Evolutionary conservation across 2,797 vertebrate genomes (phyloP), one percentile per base, ranked within the genome.

Genomic region (Spinibarbus caldwelli): DNA sequence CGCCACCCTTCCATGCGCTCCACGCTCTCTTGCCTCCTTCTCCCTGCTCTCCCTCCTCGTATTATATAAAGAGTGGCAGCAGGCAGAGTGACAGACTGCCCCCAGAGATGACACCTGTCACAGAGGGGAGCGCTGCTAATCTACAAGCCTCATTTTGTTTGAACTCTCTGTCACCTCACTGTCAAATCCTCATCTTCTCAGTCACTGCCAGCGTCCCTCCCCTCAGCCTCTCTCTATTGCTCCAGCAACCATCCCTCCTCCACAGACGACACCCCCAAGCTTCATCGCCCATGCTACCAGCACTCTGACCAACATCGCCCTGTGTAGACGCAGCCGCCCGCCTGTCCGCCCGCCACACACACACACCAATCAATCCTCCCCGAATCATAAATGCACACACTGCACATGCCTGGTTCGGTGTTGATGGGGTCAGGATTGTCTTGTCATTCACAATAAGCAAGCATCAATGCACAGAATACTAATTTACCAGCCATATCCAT

Each of bases 101-200:
- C 98, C 96, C 95, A 95, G 97, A 98, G 98, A 97, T 98, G 97
- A 97, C 97, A 98, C 96, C 97, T 98, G 97, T 98, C 97, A 98
- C 96, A 93, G 95, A 95, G 95, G 96, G 96, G 97, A 97, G 96
- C 96, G 94, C 94, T 94, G 95, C 96, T 96, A 93, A 97, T 97
- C 97, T 97, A 96, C 96, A 96, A 97, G 97, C 97, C 97, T 98
- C 97, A 97, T 97, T 98, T 98, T 97, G 96, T 97, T 97, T 98
- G 97, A 98, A 99, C 97, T 97, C 95, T 91, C 93, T 62, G 92
- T 96, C 96, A 96, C 97, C 96, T 97, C 95, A 95, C 97, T 97
- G 97, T 98, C 96, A 97, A 94, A 95, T 96, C 96, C 96, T 96
- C 96, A 95, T 96, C 97, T 97, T 97, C 96, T 96, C 96, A 96